phyloP scores from a whole-genome alignment of 1,140 invertebrate genomes.

The Calosoma granatense region DNA sequence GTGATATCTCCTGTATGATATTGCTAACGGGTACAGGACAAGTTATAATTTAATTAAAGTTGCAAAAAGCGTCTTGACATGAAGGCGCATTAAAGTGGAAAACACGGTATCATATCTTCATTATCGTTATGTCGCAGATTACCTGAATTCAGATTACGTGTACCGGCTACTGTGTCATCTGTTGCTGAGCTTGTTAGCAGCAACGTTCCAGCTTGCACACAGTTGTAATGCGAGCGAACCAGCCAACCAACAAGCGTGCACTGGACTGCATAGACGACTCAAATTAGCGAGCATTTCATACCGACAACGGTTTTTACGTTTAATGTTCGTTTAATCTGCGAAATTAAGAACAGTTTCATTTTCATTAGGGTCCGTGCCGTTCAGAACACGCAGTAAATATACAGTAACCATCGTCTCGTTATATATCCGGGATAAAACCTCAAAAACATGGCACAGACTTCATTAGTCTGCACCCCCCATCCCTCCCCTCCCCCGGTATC shows the following conservation, averaged over 20 bases:
- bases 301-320: neutral
- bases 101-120: neutral
- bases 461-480: neutral
- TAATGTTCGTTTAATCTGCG: conserved; percentile 6
- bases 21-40: neutral
- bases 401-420: neutral
- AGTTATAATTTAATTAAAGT: neutral
- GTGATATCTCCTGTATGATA: too few species aligned
- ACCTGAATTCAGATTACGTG: neutral
- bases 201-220: too few species aligned
- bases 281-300: neutral
- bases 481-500: neutral
- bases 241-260: neutral
- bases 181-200: neutral
- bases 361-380: neutral
- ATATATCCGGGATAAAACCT: neutral
- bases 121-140: neutral
- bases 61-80: neutral
- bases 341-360: conserved; percentile 5
- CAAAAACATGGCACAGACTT: neutral
- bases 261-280: neutral
- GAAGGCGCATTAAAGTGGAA: neutral
- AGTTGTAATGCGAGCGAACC: too few species aligned
- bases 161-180: neutral
- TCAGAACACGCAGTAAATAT: neutral